Evolutionary conservation across 2,888 invertebrate genomes (phyloP), one percentile per base, ranked within the genome.

Genomic region (Nysson spinosus): DNA sequence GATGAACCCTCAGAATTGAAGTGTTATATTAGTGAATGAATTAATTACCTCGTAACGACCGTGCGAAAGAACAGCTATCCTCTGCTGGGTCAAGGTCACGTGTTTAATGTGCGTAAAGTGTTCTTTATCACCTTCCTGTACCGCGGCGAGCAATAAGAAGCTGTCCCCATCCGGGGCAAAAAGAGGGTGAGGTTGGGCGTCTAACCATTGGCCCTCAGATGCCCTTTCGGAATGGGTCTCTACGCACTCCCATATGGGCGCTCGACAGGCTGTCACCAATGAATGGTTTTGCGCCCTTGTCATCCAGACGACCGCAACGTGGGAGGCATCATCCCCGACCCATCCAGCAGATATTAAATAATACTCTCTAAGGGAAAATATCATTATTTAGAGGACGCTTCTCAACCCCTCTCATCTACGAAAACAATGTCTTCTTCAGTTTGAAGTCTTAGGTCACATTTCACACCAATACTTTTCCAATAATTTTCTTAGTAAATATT

Each of bases 301-400:
- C 92, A 97, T 94, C 95, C 97, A 98, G 55, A 96, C 94, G 44
- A 95, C 94, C 46, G 95, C 92, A 72, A 97, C 91, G 85, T 94
- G 92, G 66, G 91, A 90, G 87, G 94, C 93, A 80, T 91, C 91
- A 83, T 92, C 91, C 80, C 94, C 93, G 80, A 96, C 92, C 97
- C 97, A 98, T 69, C 94, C 93, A 63, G 96, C 96, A 77, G 95
- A 95, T 86, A 96, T 96, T 86, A 98, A 89, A 89, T 98, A 97
- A 89, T 93, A 94, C 84, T 97, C 97, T 88, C 96, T 96, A 89
- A 32, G 89, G 89, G 64, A n/a, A 14, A 7, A 50, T 9, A 17
- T 14, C 20, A 16, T 22, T 35, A 11, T 26, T 12, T 14, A 14
- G 20, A 9, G 5, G 24, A 24, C 5, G 5, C 9, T 24, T 24